phyloP scores from a whole-genome alignment of 2,113 vertebrate species.

The Lamprologus speciosus region DNA sequence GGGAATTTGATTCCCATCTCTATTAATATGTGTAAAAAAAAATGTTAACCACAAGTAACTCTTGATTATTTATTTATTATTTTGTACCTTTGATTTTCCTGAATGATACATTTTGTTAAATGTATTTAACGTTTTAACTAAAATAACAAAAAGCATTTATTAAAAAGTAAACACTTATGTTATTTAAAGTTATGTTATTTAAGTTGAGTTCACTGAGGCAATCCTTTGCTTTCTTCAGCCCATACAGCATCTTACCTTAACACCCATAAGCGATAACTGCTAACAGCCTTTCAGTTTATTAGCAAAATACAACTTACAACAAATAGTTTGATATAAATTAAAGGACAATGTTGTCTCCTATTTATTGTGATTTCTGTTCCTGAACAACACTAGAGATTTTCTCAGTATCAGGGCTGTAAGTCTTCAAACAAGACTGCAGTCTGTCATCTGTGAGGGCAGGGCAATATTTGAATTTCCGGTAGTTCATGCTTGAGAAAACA shows the following conservation, averaged over 20 bases:
- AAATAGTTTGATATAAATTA: neutral
- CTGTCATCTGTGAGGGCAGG: neutral
- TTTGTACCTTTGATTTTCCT: neutral
- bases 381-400: neutral
- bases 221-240: neutral
- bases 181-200: neutral
- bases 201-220: neutral
- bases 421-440: neutral
- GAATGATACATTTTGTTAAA: neutral
- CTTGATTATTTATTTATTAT: accelerated
- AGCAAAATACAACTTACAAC: neutral
- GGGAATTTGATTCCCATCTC: neutral
- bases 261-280: neutral
- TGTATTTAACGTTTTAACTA: neutral
- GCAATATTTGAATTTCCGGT: neutral
- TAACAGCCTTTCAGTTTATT: accelerated
- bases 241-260: neutral
- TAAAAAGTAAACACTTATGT: neutral
- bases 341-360: neutral
- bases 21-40: neutral
- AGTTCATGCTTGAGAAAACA: neutral
- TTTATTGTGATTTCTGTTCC: neutral
- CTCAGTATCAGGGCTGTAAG: neutral
- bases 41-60: neutral
- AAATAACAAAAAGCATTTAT: neutral